Evolutionary conservation across 2,888 invertebrate species (phyloP).

Genomic region (Ochropacha duplaris): DNA sequence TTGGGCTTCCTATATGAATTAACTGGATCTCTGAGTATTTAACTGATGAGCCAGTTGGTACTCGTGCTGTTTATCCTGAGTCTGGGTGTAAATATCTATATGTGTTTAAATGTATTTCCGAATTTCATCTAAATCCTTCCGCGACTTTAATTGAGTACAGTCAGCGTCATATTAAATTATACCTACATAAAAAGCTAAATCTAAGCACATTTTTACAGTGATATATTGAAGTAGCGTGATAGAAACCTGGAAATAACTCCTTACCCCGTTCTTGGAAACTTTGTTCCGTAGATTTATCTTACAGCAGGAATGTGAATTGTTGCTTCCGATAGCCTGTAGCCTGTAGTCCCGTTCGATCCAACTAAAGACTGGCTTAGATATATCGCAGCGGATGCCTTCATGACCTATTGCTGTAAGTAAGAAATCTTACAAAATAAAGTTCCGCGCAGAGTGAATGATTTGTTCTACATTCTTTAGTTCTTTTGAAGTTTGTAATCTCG

Average conservation of each 20-base stretch:
- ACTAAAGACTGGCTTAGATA: conserved; percentile 30
- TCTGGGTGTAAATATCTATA: too few species aligned
- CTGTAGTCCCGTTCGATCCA: conserved; percentile 37
- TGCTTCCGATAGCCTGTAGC: conserved; percentile 25
- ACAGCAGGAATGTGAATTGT: conserved; percentile 24
- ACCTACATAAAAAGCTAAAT: background rate
- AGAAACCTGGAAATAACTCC: conserved; percentile 27
- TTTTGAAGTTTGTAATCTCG: background rate
- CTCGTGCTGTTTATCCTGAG: too few species aligned
- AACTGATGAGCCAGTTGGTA: too few species aligned
- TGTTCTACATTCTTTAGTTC: background rate
- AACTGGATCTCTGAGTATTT: too few species aligned
- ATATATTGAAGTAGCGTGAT: conserved; percentile 20
- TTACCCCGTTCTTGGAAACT: conserved; percentile 33
- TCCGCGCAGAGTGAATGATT: background rate
- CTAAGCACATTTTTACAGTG: conserved; percentile 17
- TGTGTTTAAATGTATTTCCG: too few species aligned
- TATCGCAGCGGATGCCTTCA: conserved; percentile 27
- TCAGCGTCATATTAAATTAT: too few species aligned
- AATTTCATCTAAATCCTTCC: too few species aligned
- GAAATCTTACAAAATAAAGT: background rate
- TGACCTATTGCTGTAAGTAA: conserved; percentile 33
- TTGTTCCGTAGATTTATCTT: conserved; percentile 30
- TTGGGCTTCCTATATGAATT: too few species aligned
- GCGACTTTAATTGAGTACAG: too few species aligned